A percentile compares a stretch with the other conserved stretches of the same genome.
Evolutionary conservation across 2,888 invertebrate species (phyloP).

Genomic region (Biston stratarius): DNA sequence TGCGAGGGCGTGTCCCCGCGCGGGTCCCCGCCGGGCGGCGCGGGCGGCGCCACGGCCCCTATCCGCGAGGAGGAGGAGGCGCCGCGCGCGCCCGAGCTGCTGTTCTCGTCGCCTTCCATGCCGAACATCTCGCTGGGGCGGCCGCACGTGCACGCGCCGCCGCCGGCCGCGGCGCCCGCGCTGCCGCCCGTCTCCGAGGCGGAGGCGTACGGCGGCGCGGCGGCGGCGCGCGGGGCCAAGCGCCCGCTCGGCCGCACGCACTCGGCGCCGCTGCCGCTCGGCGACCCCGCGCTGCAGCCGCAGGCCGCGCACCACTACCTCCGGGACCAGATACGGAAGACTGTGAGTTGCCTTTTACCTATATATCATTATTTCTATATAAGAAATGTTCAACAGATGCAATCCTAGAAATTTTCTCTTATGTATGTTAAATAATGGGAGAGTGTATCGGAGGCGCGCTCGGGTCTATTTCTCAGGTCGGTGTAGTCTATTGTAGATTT

Average conservation of each 20-base stretch:
- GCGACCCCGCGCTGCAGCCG: slow-evolving; percentile 93
- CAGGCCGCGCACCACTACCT: slow-evolving; percentile 87
- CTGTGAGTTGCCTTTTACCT: slow-evolving; percentile 72
- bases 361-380: too few species aligned
- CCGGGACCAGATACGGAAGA: slow-evolving; percentile 95
- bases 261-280: slow-evolving; percentile 92
- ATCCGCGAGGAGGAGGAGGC: slow-evolving; percentile 94
- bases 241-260: slow-evolving; percentile 96
- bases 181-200: slow-evolving; percentile 90
- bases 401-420: too few species aligned
- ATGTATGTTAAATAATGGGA: too few species aligned
- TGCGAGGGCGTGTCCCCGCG: slow-evolving; percentile 84
- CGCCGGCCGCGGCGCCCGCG: slow-evolving; percentile 75
- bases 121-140: slow-evolving; percentile 98
- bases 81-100: slow-evolving; percentile 90
- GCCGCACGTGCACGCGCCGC: slow-evolving; percentile 88
- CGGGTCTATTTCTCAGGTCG: too few species aligned
- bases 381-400: too few species aligned
- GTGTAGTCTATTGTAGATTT: too few species aligned
- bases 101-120: slow-evolving; percentile 98
- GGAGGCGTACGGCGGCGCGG: slow-evolving; percentile 83
- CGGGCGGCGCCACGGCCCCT: slow-evolving; percentile 88
- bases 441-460: too few species aligned
- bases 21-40: slow-evolving; percentile 86
- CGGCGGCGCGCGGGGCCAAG: slow-evolving; percentile 87